A percentile compares a stretch with the other conserved stretches of the same genome.
These are phyloP conservation scores for Drosophila niveifrons DNA, from an alignment of 2,888 invertebrate species.

Conservation along the genomic window DNA sequence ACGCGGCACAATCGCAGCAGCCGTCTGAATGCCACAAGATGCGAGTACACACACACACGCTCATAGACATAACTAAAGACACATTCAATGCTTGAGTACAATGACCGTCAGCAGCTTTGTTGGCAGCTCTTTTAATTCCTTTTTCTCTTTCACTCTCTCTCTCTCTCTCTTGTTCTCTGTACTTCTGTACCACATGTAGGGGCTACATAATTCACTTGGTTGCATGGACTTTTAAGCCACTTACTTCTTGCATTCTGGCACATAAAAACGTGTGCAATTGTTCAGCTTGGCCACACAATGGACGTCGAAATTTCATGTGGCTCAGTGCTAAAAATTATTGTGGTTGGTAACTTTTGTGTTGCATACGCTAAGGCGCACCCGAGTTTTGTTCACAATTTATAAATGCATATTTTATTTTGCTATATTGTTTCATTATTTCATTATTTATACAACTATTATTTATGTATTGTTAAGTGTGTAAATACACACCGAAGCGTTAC, in stretches of 20 bases:
- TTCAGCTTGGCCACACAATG: slow-evolving; percentile 69
- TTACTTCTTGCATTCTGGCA: slow-evolving; percentile 75
- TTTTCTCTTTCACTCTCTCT: slow-evolving; percentile 3
- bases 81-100: slow-evolving; percentile 40
- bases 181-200: too few species aligned
- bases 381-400: slow-evolving; percentile 8
- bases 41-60: slow-evolving; percentile 10
- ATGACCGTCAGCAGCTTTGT: slow-evolving; percentile 44
- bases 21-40: slow-evolving; percentile 13
- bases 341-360: slow-evolving; percentile 53
- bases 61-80: slow-evolving; percentile 3
- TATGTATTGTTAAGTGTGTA: slow-evolving; percentile 11
- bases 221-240: slow-evolving; percentile 65
- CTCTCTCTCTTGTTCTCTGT: neutral
- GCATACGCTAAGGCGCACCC: slow-evolving; percentile 40
- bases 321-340: slow-evolving; percentile 62
- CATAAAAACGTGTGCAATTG: slow-evolving; percentile 75
- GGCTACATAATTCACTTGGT: slow-evolving; percentile 65
- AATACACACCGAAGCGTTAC: slow-evolving; percentile 4
- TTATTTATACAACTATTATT: slow-evolving; percentile 12
- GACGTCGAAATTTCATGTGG: slow-evolving; percentile 70
- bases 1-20: slow-evolving; percentile 29
- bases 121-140: slow-evolving; percentile 33
- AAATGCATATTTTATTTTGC: slow-evolving; percentile 7
- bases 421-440: slow-evolving; percentile 10